A percentile compares a stretch with the other conserved stretches of the same genome.
Conservation (phyloP, 1,140 invertebrate species). For the Pseudomyrmex gracilis region DNA sequence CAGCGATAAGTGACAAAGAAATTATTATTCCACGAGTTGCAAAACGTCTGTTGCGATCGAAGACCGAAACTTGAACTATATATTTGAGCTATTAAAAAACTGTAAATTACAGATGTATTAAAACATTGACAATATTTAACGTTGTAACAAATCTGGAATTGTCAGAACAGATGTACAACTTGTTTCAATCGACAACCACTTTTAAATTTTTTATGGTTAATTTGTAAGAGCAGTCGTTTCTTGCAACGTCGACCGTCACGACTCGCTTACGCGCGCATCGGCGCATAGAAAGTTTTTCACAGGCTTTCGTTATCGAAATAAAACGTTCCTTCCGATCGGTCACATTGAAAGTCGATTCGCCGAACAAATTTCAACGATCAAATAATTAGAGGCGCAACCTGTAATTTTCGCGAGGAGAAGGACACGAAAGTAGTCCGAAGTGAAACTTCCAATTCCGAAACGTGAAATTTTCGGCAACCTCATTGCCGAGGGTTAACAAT, state of each 20-base stretch:
- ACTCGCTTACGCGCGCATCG: neutral
- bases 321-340: conserved; percentile 13
- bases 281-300: conserved; percentile 16
- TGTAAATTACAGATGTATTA: neutral
- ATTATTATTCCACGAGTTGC: conserved; percentile 13
- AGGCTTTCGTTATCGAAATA: neutral
- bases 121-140: neutral
- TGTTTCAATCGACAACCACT: too few species aligned
- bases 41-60: neutral
- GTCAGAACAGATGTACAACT: too few species aligned
- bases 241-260: neutral
- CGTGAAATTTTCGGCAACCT: conserved; percentile 50
- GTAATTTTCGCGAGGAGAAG: conserved; percentile 27
- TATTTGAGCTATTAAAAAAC: neutral
- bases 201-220: neutral
- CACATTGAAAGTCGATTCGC: conserved; percentile 14
- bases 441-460: conserved; percentile 25
- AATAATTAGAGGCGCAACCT: conserved; percentile 37
- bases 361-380: conserved; percentile 16
- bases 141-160: too few species aligned
- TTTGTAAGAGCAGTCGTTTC: neutral
- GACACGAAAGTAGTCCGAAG: conserved; percentile 33
- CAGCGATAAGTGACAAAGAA: neutral
- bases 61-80: neutral
- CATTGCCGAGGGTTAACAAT: conserved; percentile 60